phyloP scores from a whole-genome alignment of 2,113 vertebrate species.

The Ancistrus triradiatus region DNA sequence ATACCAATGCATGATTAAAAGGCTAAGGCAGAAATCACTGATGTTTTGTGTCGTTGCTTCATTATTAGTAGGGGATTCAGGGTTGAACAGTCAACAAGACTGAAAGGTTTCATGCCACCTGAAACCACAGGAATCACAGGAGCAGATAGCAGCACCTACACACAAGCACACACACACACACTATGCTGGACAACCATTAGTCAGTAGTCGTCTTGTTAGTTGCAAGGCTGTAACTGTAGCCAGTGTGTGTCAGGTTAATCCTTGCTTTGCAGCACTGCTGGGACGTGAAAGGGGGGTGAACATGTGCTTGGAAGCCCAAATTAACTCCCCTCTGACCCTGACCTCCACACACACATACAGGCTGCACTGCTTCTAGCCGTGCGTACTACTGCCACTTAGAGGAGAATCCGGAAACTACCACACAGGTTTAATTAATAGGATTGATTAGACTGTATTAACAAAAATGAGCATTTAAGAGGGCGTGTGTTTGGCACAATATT shows the following conservation, averaged over 20 bases:
- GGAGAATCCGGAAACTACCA: conserved; percentile 38
- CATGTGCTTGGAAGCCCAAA: conserved; percentile 59
- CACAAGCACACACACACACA: conserved; percentile 3
- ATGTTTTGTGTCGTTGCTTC: neutral
- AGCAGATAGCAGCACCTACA: conserved; percentile 31
- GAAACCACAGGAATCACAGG: conserved; percentile 1
- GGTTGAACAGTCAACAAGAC: conserved; percentile 23
- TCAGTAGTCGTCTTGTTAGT: conserved; percentile 46
- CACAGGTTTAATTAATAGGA: neutral
- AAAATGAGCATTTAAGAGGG: no score
- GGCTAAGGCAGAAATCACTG: no score
- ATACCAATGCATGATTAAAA: no score
- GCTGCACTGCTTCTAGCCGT: conserved; percentile 23
- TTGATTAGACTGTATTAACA: no score
- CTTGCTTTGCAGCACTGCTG: conserved; percentile 58
- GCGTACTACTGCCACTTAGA: conserved; percentile 58
- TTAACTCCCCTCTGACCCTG: conserved; percentile 67
- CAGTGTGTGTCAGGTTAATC: conserved; percentile 57
- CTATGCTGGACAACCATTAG: conserved; percentile 30
- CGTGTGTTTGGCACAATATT: no score
- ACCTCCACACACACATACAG: conserved; percentile 45
- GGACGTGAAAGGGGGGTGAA: conserved; percentile 50
- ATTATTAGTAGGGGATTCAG: conserved; percentile 4
- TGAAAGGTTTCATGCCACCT: neutral
- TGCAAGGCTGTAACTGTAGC: conserved; percentile 59